Evolutionary conservation across 2,888 invertebrate species (phyloP).

Genomic region (Molorchus minor): DNA sequence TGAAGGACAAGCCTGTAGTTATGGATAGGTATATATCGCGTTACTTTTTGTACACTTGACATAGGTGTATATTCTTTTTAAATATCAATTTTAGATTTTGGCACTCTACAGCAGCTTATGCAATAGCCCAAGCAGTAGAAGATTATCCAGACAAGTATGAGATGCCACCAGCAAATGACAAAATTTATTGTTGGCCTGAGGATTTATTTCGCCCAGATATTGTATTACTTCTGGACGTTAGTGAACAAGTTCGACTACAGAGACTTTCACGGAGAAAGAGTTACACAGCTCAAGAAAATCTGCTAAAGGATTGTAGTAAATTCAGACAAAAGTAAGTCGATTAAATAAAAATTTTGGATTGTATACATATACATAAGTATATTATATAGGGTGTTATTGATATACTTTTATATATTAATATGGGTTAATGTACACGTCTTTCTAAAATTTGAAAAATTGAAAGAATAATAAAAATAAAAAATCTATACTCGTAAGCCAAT

Average conservation of each 20-base stretch:
- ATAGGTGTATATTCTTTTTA: constrained; percentile 1
- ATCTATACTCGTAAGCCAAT: neutral
- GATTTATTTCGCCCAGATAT: constrained; percentile 63
- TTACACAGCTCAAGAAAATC: constrained; percentile 54
- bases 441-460: neutral
- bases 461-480: neutral
- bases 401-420: neutral
- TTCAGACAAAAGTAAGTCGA: constrained; percentile 57
- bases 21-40: constrained; percentile 62
- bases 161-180: constrained; percentile 53
- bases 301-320: constrained; percentile 46
- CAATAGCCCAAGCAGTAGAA: constrained; percentile 57
- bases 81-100: constrained; percentile 56
- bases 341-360: neutral
- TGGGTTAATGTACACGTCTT: neutral
- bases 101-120: constrained; percentile 64
- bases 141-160: constrained; percentile 42
- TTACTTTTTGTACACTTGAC: neutral
- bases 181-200: constrained; percentile 60
- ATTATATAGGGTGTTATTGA: neutral
- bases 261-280: constrained; percentile 53
- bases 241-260: constrained; percentile 57
- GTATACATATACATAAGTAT: neutral
- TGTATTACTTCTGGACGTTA: constrained; percentile 60
- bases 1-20: constrained; percentile 58